phyloP scores from a whole-genome alignment of 2,113 vertebrate species.

The Embiotoca jacksoni region DNA sequence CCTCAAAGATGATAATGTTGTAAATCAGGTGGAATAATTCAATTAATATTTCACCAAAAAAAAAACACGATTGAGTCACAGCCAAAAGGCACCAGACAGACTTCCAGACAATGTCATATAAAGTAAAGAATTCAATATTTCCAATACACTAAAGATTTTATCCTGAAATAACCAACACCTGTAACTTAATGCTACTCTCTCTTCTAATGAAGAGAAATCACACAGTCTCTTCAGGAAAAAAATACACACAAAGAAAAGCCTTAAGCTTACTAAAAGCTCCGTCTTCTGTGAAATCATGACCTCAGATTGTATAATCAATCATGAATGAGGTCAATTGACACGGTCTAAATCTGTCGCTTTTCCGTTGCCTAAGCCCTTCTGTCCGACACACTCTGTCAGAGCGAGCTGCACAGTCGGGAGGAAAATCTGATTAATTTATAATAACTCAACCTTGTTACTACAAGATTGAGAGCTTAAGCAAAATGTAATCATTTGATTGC shows the following conservation, averaged over 20 bases:
- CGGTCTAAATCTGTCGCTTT: neutral
- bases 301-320: neutral
- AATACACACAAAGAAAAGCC: neutral
- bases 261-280: neutral
- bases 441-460: neutral
- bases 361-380: neutral
- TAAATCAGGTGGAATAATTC: neutral
- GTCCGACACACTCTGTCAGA: neutral
- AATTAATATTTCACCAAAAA: neutral
- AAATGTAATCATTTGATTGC: conserved; percentile 5
- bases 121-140: too few relatives aligned
- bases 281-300: neutral
- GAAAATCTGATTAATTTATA: neutral
- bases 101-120: neutral
- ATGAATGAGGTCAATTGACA: neutral
- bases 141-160: too few relatives aligned
- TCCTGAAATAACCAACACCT: too few relatives aligned
- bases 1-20: neutral
- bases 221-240: neutral
- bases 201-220: neutral
- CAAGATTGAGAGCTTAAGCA: neutral
- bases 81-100: neutral
- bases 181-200: neutral
- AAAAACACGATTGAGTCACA: neutral
- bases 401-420: neutral